Percentiles rank a stretch among this genome's conserved stretches.
Evolutionary conservation across 2,113 vertebrate genomes (phyloP).

Genomic region (Cinclus cinclus): DNA sequence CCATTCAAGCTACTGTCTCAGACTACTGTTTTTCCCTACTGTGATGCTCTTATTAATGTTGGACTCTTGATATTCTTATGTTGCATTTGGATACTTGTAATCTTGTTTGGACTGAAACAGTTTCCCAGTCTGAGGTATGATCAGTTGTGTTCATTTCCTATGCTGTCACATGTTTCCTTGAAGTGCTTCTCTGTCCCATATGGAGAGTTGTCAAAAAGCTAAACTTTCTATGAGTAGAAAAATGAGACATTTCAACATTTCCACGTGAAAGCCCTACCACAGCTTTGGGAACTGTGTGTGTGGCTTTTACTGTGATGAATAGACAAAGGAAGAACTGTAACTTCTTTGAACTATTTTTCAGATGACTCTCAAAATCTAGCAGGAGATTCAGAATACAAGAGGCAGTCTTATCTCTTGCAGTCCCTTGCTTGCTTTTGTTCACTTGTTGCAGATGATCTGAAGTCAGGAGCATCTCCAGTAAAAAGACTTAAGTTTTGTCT

Average conservation of each 20-base stretch:
- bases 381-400: slow-evolving; percentile 19
- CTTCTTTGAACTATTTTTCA: slow-evolving; percentile 27
- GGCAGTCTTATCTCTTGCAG: not conserved
- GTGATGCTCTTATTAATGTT: slow-evolving; percentile 1
- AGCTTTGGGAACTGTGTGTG: slow-evolving; percentile 6
- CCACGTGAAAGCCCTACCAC: not conserved
- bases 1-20: not conserved
- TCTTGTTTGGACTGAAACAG: not conserved
- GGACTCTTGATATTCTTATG: not conserved
- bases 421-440: slow-evolving; percentile 18
- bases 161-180: slow-evolving; percentile 1
- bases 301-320: not conserved
- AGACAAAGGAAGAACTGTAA: slow-evolving; percentile 15
- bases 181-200: not conserved
- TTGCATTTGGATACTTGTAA: slow-evolving; percentile 17
- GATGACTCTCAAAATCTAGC: slow-evolving; percentile 3
- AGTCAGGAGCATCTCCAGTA: not conserved
- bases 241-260: not conserved
- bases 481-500: slow-evolving; percentile 3
- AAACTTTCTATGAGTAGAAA: not conserved
- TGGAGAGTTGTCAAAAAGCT: slow-evolving; percentile 19
- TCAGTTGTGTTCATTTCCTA: not conserved
- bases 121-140: slow-evolving; percentile 13
- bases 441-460: not conserved
- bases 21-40: not conserved